Conservation (phyloP, 2,113 vertebrate genomes). For the Todiramphus chloris region DNA sequence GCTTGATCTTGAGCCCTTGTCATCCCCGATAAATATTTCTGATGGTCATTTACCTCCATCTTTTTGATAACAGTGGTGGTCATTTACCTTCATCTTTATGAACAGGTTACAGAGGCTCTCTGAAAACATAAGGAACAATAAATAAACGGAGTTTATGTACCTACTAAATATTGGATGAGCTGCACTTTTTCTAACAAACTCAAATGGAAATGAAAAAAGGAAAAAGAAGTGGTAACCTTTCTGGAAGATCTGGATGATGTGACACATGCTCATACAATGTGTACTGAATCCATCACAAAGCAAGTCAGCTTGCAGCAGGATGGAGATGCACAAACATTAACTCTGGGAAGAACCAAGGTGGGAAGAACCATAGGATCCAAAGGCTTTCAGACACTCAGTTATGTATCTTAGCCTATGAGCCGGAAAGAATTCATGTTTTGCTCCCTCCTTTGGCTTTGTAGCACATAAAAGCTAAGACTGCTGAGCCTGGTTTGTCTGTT, state of each 20-base stretch:
- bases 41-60: background rate
- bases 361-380: background rate
- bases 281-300: constrained; percentile 9
- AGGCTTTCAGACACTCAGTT: background rate
- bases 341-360: background rate
- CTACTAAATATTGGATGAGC: background rate
- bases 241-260: background rate
- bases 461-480: background rate
- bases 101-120: background rate
- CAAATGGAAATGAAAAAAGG: background rate
- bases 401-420: background rate
- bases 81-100: background rate
- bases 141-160: background rate
- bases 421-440: background rate
- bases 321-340: background rate
- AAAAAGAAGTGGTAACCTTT: background rate
- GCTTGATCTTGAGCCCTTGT: background rate
- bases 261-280: background rate
- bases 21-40: background rate
- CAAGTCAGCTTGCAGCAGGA: background rate
- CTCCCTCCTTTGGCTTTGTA: background rate
- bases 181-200: background rate
- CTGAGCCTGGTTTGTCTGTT: background rate
- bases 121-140: background rate
- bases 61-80: background rate